Evolutionary conservation across 2,888 invertebrate species (phyloP).

Genomic region (Hipparchia semele): DNA sequence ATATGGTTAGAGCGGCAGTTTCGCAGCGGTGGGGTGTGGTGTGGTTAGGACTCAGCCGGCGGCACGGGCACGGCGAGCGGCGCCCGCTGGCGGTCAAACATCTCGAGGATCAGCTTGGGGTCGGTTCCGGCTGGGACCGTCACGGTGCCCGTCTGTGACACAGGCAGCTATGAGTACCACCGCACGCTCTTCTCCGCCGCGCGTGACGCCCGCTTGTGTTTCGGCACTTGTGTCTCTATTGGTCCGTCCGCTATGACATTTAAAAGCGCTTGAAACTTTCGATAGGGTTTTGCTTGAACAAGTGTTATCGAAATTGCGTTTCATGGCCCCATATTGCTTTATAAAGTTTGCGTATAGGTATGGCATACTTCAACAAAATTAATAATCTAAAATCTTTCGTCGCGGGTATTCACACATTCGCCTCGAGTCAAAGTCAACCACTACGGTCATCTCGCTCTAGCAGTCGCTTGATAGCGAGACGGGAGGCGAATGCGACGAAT

Average conservation of each 20-base stretch:
- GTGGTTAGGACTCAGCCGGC: constrained; percentile 50
- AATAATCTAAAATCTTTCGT: no score
- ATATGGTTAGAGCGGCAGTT: neutral
- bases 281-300: no score
- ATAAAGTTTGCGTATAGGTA: no score
- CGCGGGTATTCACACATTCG: no score
- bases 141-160: constrained; percentile 78
- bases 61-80: constrained; percentile 73
- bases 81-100: constrained; percentile 79
- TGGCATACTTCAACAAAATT: no score
- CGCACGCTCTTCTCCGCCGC: constrained; percentile 72
- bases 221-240: constrained; percentile 24
- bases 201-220: constrained; percentile 71
- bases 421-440: no score
- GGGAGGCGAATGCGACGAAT: no score
- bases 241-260: constrained; percentile 18
- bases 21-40: constrained; percentile 39
- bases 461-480: no score
- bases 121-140: constrained; percentile 81
- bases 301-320: no score
- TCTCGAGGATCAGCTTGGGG: constrained; percentile 81
- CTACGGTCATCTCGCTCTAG: no score
- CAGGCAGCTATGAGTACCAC: constrained; percentile 71
- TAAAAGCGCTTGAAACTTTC: constrained; percentile 28
- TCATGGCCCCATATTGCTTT: no score